A percentile compares a stretch with the other conserved stretches of the same genome.
phyloP scores from a whole-genome alignment of 2,113 vertebrate species.

The Tylochromis polylepis region DNA sequence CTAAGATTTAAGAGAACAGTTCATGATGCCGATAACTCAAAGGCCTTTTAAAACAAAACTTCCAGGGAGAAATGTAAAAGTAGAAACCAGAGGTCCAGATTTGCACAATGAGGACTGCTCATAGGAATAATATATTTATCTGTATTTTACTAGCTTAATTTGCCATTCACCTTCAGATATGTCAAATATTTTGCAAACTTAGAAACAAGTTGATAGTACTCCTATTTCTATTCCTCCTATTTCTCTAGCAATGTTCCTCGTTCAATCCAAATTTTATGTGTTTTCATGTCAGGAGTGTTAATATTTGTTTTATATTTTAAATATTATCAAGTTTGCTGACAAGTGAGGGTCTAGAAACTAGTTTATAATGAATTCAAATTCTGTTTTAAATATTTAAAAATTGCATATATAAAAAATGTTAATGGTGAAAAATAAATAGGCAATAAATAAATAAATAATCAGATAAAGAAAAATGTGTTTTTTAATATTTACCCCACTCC shows the following conservation, averaged over 20 bases:
- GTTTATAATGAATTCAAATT: neutral
- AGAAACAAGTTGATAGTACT: neutral
- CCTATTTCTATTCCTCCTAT: neutral
- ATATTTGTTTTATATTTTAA: neutral
- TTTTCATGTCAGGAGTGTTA: neutral
- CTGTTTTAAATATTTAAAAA: neutral
- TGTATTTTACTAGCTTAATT: neutral
- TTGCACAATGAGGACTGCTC: neutral
- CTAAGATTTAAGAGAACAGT: neutral
- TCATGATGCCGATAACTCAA: fast-evolving
- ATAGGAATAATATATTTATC: neutral
- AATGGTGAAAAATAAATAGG: neutral
- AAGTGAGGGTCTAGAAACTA: fast-evolving
- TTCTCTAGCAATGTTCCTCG: neutral
- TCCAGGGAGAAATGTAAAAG: neutral
- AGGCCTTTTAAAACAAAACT: neutral
- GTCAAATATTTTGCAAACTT: neutral
- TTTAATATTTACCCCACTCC: neutral
- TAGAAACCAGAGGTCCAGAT: neutral
- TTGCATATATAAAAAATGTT: neutral
- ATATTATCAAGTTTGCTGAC: neutral
- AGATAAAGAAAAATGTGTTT: neutral
- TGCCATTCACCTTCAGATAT: neutral
- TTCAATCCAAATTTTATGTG: neutral
- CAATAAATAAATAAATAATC: neutral